These are phyloP conservation scores for Listronotus bonariensis DNA, from an alignment of 1,140 invertebrate species.

Conservation along the genomic window DNA sequence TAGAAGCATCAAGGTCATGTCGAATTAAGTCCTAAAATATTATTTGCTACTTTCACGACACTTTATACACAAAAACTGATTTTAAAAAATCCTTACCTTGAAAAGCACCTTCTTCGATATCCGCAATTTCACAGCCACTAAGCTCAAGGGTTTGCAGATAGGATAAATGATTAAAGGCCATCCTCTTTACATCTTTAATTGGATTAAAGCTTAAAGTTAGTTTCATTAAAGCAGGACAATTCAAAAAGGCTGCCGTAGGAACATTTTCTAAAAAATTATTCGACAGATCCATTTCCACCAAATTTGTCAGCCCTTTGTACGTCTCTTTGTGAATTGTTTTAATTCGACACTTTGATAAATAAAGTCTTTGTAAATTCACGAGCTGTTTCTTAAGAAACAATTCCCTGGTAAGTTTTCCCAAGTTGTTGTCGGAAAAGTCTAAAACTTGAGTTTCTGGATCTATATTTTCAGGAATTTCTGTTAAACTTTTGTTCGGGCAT, in stretches of 20 bases:
- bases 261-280: conserved; percentile 77
- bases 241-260: conserved; percentile 76
- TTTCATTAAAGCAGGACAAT: conserved; percentile 79
- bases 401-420: conserved; percentile 75
- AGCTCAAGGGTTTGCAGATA: conserved; percentile 81
- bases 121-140: conserved; percentile 76
- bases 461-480: conserved; percentile 77
- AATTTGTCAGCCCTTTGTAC: conserved; percentile 81
- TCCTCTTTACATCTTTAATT: conserved; percentile 69
- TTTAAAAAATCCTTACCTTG: conserved; percentile 58
- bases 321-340: conserved; percentile 76
- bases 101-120: conserved; percentile 80
- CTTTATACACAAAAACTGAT: not conserved
- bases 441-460: conserved; percentile 88
- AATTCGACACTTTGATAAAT: conserved; percentile 75
- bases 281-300: conserved; percentile 87
- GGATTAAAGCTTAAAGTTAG: conserved; percentile 81
- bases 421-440: conserved; percentile 80
- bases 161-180: conserved; percentile 76
- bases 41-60: no score
- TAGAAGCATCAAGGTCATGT: no score
- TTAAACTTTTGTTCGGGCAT: conserved; percentile 76
- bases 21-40: no score
- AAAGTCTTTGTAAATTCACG: conserved; percentile 86
- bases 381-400: conserved; percentile 77